phyloP scores from a whole-genome alignment of 2,113 vertebrate species.

The Dromiciops gliroides region DNA sequence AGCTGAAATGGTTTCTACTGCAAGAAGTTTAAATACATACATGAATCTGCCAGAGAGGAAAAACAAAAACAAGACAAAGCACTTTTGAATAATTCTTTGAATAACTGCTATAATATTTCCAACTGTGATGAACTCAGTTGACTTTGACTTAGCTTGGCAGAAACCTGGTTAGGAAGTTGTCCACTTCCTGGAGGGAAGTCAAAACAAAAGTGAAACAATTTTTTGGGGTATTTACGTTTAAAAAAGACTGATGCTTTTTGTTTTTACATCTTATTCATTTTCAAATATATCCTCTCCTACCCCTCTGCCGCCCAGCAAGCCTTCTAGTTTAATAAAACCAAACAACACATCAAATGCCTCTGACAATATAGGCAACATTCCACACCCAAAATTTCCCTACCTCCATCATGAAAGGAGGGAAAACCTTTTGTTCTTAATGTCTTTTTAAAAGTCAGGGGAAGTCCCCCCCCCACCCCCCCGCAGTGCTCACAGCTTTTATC shows the following conservation, averaged over 20 bases:
- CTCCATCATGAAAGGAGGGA: neutral
- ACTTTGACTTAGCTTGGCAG: neutral
- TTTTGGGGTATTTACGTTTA: neutral
- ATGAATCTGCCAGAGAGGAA: neutral
- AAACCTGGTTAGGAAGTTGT: neutral
- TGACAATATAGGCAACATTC: neutral
- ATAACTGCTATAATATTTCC: neutral
- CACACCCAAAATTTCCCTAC: neutral
- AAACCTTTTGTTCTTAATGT: neutral
- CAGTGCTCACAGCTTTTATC: neutral
- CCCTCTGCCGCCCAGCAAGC: neutral
- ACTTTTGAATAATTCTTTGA: neutral
- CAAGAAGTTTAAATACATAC: neutral
- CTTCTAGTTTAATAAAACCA: neutral
- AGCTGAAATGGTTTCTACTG: neutral
- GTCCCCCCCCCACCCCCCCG: too few relatives aligned
- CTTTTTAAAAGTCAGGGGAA: neutral
- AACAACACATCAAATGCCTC: neutral
- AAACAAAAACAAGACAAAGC: neutral
- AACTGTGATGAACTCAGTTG: neutral
- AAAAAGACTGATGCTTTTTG: neutral
- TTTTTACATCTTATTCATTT: neutral
- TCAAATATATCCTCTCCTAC: neutral
- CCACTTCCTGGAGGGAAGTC: slow-evolving; percentile 1
- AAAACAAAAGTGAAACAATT: neutral